A percentile compares a stretch with the other conserved stretches of the same genome.
These are phyloP conservation scores for Catocala nupta DNA, from an alignment of 2,888 invertebrate species.

Conservation along the genomic window DNA sequence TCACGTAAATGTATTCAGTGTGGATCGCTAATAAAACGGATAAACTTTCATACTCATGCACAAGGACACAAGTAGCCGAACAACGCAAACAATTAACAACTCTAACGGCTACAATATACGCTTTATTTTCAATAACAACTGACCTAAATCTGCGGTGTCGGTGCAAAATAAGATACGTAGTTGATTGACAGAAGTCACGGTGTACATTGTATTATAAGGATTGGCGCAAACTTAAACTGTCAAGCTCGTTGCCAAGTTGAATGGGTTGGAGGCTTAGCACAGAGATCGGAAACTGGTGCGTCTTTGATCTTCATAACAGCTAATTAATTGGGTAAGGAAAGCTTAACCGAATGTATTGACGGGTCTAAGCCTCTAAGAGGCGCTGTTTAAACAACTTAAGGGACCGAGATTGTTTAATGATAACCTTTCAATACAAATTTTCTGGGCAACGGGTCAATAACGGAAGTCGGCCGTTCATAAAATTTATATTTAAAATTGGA, in stretches of 20 bases:
- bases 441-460: constrained; percentile 38
- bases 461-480: constrained; percentile 35
- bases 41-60: constrained; percentile 63
- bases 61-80: constrained; percentile 52
- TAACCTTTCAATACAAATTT: constrained; percentile 50
- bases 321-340: constrained; percentile 80
- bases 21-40: constrained; percentile 77
- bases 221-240: constrained; percentile 77
- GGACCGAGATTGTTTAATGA: constrained; percentile 62
- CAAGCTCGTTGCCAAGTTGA: constrained; percentile 75
- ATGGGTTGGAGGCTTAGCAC: constrained; percentile 70
- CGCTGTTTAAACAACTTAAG: constrained; percentile 58
- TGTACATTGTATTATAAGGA: constrained; percentile 70
- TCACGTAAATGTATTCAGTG: constrained; percentile 79
- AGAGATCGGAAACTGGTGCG: constrained; percentile 69
- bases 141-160: constrained; percentile 54
- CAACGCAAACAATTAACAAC: constrained; percentile 41
- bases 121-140: constrained; percentile 47
- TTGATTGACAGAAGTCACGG: constrained; percentile 78
- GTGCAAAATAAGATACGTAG: constrained; percentile 66
- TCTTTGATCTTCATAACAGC: constrained; percentile 82
- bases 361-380: constrained; percentile 54
- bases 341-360: constrained; percentile 76
- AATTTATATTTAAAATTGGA: constrained; percentile 44
- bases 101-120: constrained; percentile 46